Percentiles rank a stretch among this genome's conserved stretches.
Conservation (phyloP, 2,888 invertebrate genomes). For the Masnerella sp. region DNA sequence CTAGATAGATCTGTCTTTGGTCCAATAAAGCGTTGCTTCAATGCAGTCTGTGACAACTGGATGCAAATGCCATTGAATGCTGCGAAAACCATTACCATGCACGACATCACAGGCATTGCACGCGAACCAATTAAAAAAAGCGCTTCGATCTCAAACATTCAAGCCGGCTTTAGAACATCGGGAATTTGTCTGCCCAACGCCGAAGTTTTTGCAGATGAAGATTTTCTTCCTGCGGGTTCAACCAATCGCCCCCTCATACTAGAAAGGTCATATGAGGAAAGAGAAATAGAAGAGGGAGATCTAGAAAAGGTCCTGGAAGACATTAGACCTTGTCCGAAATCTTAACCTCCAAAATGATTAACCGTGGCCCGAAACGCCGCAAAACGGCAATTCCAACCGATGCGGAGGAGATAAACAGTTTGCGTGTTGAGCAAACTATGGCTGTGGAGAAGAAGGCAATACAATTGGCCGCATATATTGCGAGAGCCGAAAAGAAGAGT, state of each 20-base stretch:
- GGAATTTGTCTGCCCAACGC: conserved; percentile 63
- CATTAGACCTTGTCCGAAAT: conserved; percentile 26
- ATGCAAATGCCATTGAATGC: conserved; percentile 60
- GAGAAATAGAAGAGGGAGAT: conserved; percentile 10
- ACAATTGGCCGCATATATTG: conserved; percentile 14
- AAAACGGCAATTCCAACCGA: conserved; percentile 27
- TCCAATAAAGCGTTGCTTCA: conserved; percentile 62
- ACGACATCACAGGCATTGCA: conserved; percentile 19
- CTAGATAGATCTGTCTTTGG: conserved; percentile 68
- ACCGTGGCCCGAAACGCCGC: conserved; percentile 19
- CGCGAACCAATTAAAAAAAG: conserved; percentile 20
- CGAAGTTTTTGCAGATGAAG: conserved; percentile 58
- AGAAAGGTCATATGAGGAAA: conserved; percentile 2
- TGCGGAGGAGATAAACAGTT: conserved; percentile 19
- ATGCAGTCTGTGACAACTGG: conserved; percentile 62
- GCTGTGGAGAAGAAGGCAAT: conserved; percentile 13
- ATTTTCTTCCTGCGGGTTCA: conserved; percentile 54
- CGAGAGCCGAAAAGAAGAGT: conserved; percentile 8
- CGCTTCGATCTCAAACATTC: conserved; percentile 54
- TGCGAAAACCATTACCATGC: conserved; percentile 63
- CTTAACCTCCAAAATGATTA: conserved; percentile 16
- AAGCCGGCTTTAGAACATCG: conserved; percentile 58
- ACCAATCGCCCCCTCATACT: conserved; percentile 7
- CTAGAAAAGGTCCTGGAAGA: conserved; percentile 8
- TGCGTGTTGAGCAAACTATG: conserved; percentile 18